These are phyloP conservation scores for Lepeophtheirus salmonis DNA, from an alignment of 1,140 invertebrate genomes.

Conservation along the genomic window DNA sequence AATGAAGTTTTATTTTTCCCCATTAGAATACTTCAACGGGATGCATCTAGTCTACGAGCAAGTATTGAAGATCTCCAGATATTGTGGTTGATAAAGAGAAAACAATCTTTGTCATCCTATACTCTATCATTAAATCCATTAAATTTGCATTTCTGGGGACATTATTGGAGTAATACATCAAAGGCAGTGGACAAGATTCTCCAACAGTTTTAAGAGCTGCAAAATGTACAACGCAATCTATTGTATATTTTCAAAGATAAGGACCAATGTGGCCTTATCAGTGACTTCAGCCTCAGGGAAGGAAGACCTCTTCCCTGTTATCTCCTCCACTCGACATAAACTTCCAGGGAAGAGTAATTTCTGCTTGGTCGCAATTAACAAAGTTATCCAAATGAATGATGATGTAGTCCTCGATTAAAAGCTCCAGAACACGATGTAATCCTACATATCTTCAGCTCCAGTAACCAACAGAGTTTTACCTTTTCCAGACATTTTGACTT, in stretches of 20 bases:
- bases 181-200: constrained; percentile 75
- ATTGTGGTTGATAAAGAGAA: constrained; percentile 92
- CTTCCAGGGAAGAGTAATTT: constrained; percentile 41
- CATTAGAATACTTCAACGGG: constrained; percentile 72
- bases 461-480: constrained; percentile 46
- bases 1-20: constrained; percentile 89
- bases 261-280: constrained; percentile 41
- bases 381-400: constrained; percentile 76
- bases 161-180: constrained; percentile 83
- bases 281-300: constrained; percentile 60
- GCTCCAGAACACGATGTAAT: constrained; percentile 73
- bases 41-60: constrained; percentile 72
- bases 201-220: constrained; percentile 94
- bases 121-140: constrained; percentile 66
- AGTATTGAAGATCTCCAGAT: constrained; percentile 60
- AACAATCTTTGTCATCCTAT: constrained; percentile 53
- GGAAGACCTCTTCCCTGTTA: constrained; percentile 50
- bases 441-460: constrained; percentile 91
- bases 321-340: constrained; percentile 54
- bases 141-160: constrained; percentile 73
- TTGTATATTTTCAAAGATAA: constrained; percentile 55
- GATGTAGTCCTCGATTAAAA: constrained; percentile 50
- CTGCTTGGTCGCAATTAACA: constrained; percentile 49
- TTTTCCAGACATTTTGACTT: constrained; percentile 18
- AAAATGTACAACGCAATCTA: constrained; percentile 89